Evolutionary conservation across 2,797 vertebrate genomes (phyloP), one percentile per base, ranked within the genome.

Genomic region (Borostomias antarcticus): DNA sequence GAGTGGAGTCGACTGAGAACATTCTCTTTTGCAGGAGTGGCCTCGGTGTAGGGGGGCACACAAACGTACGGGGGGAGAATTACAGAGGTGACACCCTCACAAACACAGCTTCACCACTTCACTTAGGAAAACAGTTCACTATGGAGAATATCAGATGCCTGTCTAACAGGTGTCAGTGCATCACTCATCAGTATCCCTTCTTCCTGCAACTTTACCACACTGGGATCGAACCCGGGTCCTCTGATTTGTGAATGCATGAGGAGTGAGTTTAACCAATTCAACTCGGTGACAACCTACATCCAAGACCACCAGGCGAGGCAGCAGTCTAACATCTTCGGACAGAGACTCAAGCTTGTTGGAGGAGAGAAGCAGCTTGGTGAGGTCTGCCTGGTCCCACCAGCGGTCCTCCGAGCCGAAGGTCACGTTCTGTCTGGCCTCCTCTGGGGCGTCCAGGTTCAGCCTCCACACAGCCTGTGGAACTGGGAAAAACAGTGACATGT

Each of bases 301-400:
- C 45, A 99, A 87, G 4, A 92, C 85, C 4, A 86, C 86, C 40
- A 99, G 93, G 0, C 89, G 95, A 17, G 95, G 86, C 32, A 99
- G 84, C 1, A 98, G 92, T 28, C 58, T 81, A 65, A 99, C 81
- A 26, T 99, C 96, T 40, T 98, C 94, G 0, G 95, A 94, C 10
- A 99, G 85, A 1, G 76, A 62, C 51, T 90, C 89, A 19, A 99
- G 92, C 57, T 94, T 93, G 86, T 99, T 99, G 53, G 95, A 98
- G 17, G 96, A 94, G 4, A 99, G 86, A 33, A 97, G 89, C 26
- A 99, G 89, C 78, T 97, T 98, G 71, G 90, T 95, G 59, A 99
- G 92, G 53, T 98, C 96, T 0, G 92, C 95, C 81, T 98, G 96
- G 29, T 99, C 97, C 97, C 97, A 99, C 97, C 97, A 99, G 47